Percentiles rank a stretch among this genome's conserved stretches.
These are phyloP conservation scores for Abrostola tripartita DNA, from an alignment of 2,888 invertebrate genomes.

Conservation along the genomic window DNA sequence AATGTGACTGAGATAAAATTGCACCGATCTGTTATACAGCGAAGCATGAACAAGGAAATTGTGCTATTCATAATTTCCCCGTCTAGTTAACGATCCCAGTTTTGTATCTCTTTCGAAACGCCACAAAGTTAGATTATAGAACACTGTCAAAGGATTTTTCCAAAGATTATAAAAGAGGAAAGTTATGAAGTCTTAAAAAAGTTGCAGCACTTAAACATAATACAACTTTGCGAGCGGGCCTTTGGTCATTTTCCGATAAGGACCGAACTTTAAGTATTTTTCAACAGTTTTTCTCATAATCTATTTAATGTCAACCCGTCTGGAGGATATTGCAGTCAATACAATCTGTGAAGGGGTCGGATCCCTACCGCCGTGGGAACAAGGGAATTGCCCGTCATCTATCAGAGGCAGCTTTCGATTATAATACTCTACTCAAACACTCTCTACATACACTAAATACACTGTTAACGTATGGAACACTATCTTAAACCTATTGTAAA, in stretches of 20 bases:
- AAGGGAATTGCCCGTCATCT: constrained; percentile 54
- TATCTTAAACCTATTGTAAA: too few relatives aligned
- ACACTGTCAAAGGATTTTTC: constrained; percentile 6
- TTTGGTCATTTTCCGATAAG: constrained; percentile 51
- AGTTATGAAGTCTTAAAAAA: constrained; percentile 43
- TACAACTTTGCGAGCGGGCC: constrained; percentile 21
- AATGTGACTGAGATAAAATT: constrained; percentile 47
- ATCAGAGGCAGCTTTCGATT: constrained; percentile 35
- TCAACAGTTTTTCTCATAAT: constrained; percentile 41
- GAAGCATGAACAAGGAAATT: constrained; percentile 22
- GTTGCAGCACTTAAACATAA: constrained; percentile 34
- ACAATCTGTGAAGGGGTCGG: constrained; percentile 43
- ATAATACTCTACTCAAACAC: constrained; percentile 6
- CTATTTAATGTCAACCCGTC: constrained; percentile 44
- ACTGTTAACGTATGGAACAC: too few relatives aligned
- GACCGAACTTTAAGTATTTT: constrained; percentile 30
- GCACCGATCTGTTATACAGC: constrained; percentile 23
- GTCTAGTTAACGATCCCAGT: constrained; percentile 20
- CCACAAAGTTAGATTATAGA: constrained; percentile 1
- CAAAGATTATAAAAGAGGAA: constrained; percentile 32
- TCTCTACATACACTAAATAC: too few relatives aligned
- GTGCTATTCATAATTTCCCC: constrained; percentile 24
- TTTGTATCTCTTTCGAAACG: constrained; percentile 4
- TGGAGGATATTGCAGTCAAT: constrained; percentile 52
- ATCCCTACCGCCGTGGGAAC: constrained; percentile 35